Evolutionary conservation across 1,140 invertebrate genomes (phyloP).

Genomic region (Heliconius congener): DNA sequence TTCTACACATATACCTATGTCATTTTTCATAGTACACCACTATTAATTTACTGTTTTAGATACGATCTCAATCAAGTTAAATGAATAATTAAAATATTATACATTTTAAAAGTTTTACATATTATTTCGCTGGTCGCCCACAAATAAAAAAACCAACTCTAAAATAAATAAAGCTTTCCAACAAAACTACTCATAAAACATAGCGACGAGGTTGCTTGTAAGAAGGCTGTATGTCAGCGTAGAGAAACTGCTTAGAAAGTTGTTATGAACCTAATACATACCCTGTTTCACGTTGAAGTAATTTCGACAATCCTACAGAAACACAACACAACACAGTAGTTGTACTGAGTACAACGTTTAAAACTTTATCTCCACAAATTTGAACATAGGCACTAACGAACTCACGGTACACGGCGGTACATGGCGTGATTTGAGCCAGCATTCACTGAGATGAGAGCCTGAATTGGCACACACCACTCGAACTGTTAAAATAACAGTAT

Average conservation of each 20-base stretch:
- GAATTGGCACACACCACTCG: constrained; percentile 48
- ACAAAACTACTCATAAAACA: constrained; percentile 1
- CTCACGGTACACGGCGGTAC: constrained; percentile 66
- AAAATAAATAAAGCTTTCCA: neutral
- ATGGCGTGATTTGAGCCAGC: constrained; percentile 72
- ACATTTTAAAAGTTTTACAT: neutral
- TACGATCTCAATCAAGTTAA: neutral
- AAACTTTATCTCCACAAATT: constrained; percentile 66
- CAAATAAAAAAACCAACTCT: neutral
- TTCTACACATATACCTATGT: neutral
- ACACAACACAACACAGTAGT: constrained; percentile 62
- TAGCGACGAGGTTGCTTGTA: constrained; percentile 26
- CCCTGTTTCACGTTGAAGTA: constrained; percentile 61
- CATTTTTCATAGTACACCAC: too few relatives aligned
- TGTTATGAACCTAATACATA: constrained; percentile 52
- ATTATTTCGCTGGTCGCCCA: neutral
- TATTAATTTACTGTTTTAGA: neutral
- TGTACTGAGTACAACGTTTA: constrained; percentile 56
- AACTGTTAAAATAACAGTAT: constrained; percentile 46
- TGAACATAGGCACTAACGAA: constrained; percentile 75
- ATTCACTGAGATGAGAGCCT: constrained; percentile 68
- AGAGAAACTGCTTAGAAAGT: constrained; percentile 44
- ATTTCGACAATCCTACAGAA: constrained; percentile 60
- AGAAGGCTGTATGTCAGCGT: constrained; percentile 28
- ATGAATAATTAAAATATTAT: neutral